A percentile compares a stretch with the other conserved stretches of the same genome.
phyloP scores from a whole-genome alignment of 2,113 vertebrate genomes.

The Tragelaphus imberbis region DNA sequence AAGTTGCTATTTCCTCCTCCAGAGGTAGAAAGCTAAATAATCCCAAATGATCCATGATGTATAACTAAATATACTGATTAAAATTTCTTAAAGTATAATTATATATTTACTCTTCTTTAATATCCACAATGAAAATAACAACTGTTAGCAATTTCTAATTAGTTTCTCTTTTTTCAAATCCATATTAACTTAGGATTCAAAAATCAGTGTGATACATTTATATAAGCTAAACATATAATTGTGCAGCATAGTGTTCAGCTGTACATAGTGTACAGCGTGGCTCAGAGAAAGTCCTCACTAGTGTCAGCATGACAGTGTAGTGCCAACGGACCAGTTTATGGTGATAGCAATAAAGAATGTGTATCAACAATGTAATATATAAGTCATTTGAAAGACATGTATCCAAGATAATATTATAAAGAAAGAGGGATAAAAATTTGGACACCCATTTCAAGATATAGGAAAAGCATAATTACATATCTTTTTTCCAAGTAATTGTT shows the following conservation, averaged over 20 bases:
- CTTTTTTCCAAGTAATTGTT: constrained; percentile 31
- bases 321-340: neutral
- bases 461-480: neutral
- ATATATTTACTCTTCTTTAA: neutral
- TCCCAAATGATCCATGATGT: constrained; percentile 22
- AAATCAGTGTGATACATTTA: constrained; percentile 1
- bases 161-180: constrained; percentile 42
- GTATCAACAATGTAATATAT: neutral
- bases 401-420: neutral
- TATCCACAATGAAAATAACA: constrained; percentile 52
- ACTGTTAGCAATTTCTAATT: constrained; percentile 46
- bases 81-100: constrained; percentile 56
- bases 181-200: constrained; percentile 28
- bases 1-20: neutral
- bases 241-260: neutral
- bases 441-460: neutral
- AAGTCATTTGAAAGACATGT: neutral
- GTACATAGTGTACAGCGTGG: neutral
- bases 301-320: neutral
- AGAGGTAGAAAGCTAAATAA: constrained; percentile 22
- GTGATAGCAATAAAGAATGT: neutral
- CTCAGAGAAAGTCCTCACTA: neutral
- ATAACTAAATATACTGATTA: constrained; percentile 59
- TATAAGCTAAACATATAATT: constrained; percentile 28
- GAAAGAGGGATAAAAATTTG: neutral